phyloP scores from a whole-genome alignment of 2,888 invertebrate genomes.

The Drosophila diplacantha region DNA sequence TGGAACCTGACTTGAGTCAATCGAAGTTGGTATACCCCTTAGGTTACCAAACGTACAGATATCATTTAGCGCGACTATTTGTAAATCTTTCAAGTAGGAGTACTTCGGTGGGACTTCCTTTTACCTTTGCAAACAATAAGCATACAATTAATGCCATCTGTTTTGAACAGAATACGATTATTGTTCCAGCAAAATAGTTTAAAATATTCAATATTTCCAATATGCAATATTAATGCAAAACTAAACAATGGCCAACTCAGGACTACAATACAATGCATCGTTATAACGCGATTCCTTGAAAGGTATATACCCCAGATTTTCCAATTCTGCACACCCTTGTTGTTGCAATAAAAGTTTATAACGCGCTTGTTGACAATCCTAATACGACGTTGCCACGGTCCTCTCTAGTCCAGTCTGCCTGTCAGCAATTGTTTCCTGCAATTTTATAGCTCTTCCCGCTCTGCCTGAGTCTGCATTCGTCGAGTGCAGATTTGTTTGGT shows the following conservation, averaged over 20 bases:
- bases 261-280: background rate
- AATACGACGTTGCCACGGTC: constrained; percentile 56
- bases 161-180: background rate
- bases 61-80: background rate
- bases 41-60: background rate
- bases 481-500: constrained; percentile 57
- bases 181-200: background rate
- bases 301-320: constrained; percentile 4
- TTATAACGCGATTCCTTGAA: background rate
- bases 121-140: background rate
- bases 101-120: background rate
- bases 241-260: background rate
- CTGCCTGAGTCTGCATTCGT: constrained; percentile 20
- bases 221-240: background rate
- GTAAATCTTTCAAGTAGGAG: too few relatives aligned
- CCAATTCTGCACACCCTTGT: constrained; percentile 38
- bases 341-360: constrained; percentile 75
- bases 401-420: constrained; percentile 31
- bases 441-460: constrained; percentile 47
- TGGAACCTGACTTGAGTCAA: background rate
- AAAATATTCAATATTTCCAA: background rate
- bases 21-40: background rate
- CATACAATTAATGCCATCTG: background rate
- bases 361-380: constrained; percentile 72
- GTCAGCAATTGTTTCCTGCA: constrained; percentile 68